A percentile compares a stretch with the other conserved stretches of the same genome.
These are phyloP conservation scores for Stigmatopora nigra DNA, from an alignment of 2,113 vertebrate genomes.

Conservation along the genomic window DNA sequence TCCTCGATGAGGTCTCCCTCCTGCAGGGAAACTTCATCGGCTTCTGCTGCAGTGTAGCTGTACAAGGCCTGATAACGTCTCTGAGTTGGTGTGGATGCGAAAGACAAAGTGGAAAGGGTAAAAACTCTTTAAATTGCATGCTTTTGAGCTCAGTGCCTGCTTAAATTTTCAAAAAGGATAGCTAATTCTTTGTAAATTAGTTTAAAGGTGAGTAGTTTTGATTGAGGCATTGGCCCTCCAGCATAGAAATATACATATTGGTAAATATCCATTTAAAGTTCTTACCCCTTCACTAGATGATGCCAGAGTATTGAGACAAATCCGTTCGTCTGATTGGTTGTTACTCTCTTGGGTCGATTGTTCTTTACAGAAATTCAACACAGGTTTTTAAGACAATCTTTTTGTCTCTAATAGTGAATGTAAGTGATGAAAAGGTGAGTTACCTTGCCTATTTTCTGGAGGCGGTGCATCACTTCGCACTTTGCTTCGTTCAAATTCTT, in stretches of 20 bases:
- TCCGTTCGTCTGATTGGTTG: constrained; percentile 40
- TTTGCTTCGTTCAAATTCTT: constrained; percentile 89
- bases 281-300: constrained; percentile 63
- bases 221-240: neutral
- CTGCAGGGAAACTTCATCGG: constrained; percentile 89
- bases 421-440: neutral
- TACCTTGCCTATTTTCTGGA: constrained; percentile 72
- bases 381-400: neutral
- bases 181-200: too few relatives aligned
- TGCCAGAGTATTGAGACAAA: constrained; percentile 42
- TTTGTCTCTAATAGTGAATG: neutral
- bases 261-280: neutral
- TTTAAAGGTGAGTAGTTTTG: too few relatives aligned
- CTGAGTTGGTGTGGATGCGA: constrained; percentile 50
- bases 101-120: neutral
- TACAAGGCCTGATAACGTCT: constrained; percentile 85
- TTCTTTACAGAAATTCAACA: constrained; percentile 23
- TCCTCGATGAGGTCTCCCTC: constrained; percentile 87
- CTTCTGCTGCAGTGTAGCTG: constrained; percentile 82
- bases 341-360: constrained; percentile 30
- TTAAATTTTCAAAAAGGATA: neutral
- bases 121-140: neutral
- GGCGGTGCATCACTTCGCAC: constrained; percentile 72
- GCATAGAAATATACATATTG: neutral
- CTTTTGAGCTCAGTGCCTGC: neutral